Conservation (phyloP, 2,797 vertebrate genomes). For the Miichthys miiuy region DNA sequence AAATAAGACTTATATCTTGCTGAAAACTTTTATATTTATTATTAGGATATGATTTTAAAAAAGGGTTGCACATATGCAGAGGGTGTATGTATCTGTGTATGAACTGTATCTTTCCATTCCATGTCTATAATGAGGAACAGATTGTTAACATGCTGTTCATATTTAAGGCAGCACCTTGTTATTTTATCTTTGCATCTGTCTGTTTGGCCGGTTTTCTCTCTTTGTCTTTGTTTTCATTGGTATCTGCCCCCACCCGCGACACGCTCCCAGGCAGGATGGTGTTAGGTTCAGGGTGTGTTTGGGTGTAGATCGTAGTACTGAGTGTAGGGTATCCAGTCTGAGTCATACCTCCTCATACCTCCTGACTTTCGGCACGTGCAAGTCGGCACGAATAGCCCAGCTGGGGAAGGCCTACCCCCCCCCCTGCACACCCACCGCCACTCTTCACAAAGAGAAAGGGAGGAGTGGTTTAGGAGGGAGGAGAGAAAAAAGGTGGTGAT, state of each 20-base stretch:
- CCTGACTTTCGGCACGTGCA: slow-evolving; percentile 86
- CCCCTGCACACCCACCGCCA: background rate
- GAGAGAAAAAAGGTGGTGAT: slow-evolving; percentile 61
- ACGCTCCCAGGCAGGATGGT: slow-evolving; percentile 20
- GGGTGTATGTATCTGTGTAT: background rate
- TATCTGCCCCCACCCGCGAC: slow-evolving; percentile 5
- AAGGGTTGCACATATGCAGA: background rate
- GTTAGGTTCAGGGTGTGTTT: slow-evolving; percentile 69
- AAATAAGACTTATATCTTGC: slow-evolving; percentile 4
- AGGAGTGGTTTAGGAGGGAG: slow-evolving; percentile 58
- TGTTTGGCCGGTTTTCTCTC: slow-evolving; percentile 25
- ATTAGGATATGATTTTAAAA: background rate
- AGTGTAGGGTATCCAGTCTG: slow-evolving; percentile 72
- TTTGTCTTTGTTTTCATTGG: slow-evolving; percentile 47
- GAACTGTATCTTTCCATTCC: slow-evolving; percentile 8
- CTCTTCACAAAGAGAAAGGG: slow-evolving; percentile 80
- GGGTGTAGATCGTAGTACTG: slow-evolving; percentile 45
- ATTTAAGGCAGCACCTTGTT: slow-evolving; percentile 27
- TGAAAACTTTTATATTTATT: background rate
- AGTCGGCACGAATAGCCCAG: slow-evolving; percentile 84
- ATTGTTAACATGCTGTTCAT: slow-evolving; percentile 23
- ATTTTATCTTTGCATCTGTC: slow-evolving; percentile 16
- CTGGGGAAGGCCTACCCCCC: slow-evolving; percentile 67
- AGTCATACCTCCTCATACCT: slow-evolving; percentile 81
- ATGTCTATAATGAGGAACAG: background rate